phyloP scores from a whole-genome alignment of 2,113 vertebrate species.

The Peucedramus taeniatus region DNA sequence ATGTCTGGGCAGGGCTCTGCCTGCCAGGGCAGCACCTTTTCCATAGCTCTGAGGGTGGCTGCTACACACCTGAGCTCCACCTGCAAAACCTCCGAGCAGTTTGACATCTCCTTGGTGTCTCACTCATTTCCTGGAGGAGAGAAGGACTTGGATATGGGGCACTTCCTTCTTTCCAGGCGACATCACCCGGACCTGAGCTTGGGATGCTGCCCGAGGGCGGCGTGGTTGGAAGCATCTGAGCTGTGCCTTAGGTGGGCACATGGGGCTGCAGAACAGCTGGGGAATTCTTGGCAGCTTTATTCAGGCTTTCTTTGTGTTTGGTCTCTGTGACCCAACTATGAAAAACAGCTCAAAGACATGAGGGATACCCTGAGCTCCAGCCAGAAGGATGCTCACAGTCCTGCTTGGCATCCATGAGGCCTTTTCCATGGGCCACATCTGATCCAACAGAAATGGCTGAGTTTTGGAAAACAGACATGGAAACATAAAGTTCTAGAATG shows the following conservation, averaged over 20 bases:
- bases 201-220: accelerated
- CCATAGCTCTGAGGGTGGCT: accelerated
- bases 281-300: not conserved
- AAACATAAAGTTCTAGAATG: not conserved
- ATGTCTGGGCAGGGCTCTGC: not conserved
- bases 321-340: not conserved
- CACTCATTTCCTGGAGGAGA: not conserved
- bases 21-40: not conserved
- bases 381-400: not conserved
- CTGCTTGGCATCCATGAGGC: accelerated
- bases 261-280: accelerated
- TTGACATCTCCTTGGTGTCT: not conserved
- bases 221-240: accelerated
- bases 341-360: not conserved
- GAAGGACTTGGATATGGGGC: not conserved
- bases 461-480: not conserved
- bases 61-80: not conserved
- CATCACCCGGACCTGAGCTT: accelerated
- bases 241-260: accelerated
- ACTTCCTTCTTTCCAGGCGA: not conserved
- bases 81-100: not conserved
- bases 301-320: not conserved
- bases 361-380: accelerated
- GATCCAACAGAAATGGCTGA: not conserved
- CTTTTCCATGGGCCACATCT: not conserved